Percentiles rank a stretch among this genome's conserved stretches.
phyloP scores from a whole-genome alignment of 2,797 vertebrate species.

The Lutjanus campechanus region DNA sequence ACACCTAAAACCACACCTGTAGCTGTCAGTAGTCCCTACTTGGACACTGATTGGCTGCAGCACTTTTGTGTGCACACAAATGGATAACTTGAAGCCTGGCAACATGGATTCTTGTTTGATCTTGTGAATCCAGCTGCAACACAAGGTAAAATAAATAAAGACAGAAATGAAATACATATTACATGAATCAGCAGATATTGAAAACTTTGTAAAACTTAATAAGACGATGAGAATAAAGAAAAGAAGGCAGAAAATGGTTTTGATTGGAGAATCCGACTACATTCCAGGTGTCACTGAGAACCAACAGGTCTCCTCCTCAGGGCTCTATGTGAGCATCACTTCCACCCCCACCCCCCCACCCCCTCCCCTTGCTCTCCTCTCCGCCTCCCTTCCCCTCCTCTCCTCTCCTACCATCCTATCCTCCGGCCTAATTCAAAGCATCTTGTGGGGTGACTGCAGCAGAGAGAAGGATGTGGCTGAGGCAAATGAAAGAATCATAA shows the following conservation, averaged over 20 bases:
- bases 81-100: no score
- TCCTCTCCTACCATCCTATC: constrained; percentile 44
- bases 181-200: background rate
- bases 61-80: no score
- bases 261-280: background rate
- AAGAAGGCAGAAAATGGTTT: background rate
- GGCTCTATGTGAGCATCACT: constrained; percentile 52
- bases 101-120: no score
- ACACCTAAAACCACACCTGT: no score
- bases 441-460: constrained; percentile 88
- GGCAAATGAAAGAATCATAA: constrained; percentile 91
- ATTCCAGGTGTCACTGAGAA: constrained; percentile 39
- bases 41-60: no score
- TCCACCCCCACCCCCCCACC: constrained; percentile 12
- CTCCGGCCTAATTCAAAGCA: constrained; percentile 91
- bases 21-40: no score
- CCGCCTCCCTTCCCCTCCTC: constrained; percentile 13
- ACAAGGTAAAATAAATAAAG: background rate
- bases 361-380: constrained; percentile 8
- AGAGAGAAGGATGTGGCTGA: constrained; percentile 91
- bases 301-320: constrained; percentile 55
- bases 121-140: no score
- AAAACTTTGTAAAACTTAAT: background rate
- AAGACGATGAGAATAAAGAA: background rate
- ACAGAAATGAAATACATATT: background rate